A percentile compares a stretch with the other conserved stretches of the same genome.
phyloP scores from a whole-genome alignment of 92 coral and sea anemone genomes.

The Parazoanthus atlanticus region DNA sequence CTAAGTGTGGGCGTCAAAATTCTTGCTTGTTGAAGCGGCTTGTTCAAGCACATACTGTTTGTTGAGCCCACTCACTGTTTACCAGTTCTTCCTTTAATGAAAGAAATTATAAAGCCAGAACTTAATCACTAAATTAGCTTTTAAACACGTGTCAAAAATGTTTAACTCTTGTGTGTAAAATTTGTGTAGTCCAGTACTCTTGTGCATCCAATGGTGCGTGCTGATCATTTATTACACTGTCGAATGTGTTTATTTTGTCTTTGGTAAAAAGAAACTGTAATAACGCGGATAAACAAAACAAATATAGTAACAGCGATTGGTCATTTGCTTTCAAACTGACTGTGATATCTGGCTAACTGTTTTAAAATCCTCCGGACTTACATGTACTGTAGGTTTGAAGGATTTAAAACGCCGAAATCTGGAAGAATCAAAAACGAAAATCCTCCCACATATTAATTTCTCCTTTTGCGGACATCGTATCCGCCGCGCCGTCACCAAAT shows the following conservation, averaged over 20 bases:
- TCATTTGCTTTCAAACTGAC: background rate
- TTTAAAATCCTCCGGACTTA: background rate
- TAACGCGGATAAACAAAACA: background rate
- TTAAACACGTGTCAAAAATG: no score
- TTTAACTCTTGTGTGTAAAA: no score
- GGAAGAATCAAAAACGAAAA: no score
- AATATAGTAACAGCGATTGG: background rate
- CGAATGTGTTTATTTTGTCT: no score
- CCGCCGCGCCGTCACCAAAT: background rate
- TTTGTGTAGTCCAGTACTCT: no score
- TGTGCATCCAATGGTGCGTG: no score
- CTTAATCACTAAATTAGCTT: background rate
- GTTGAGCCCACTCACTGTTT: background rate
- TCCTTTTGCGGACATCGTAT: background rate
- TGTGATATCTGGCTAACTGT: background rate
- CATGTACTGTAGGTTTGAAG: no score
- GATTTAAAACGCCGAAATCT: no score
- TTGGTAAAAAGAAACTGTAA: background rate
- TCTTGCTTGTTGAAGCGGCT: background rate
- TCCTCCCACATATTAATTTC: background rate
- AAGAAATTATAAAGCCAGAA: background rate
- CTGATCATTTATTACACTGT: no score
- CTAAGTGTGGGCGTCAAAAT: background rate
- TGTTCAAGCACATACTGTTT: background rate
- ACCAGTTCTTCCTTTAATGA: background rate